Evolutionary conservation across 2,113 vertebrate genomes (phyloP), one percentile per base, ranked within the genome.

Genomic region (Lucifuga dentata): DNA sequence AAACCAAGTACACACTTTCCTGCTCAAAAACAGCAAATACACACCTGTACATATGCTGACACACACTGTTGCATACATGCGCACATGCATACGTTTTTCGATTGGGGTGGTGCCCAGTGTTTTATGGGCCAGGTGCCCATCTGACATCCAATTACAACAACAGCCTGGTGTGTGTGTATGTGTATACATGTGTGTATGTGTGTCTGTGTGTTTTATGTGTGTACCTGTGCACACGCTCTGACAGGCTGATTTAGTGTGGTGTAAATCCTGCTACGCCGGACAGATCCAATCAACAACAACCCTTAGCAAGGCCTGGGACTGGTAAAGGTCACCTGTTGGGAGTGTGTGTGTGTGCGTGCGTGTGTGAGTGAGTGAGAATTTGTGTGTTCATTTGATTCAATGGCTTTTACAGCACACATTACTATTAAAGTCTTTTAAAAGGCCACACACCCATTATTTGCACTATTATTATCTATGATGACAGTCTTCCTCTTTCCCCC

Each of bases 251-350:
- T 87, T 77, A 79, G 78, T 84, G 86, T 68, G 70, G 66, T 73
- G 89, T 93, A 93, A 92, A 93, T 93, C 86, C 73, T 64, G 53
- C 78, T 72, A 59, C 76, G 76, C 69, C 73, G 73, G 85, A 90
- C 90, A 91, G 91, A 92, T 91, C 90, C 88, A 92, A 92, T 92
- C 92, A 91, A 80, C 78, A 80, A 46, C 86, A 78, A 68, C 73
- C 76, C 81, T 83, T 82, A 78, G 68, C 73, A 45, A 76, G 74
- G 68, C 78, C 61, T 63, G 45, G 43, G 58, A 84, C 77, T 74
- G n/a, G 72, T 83, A 88, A 90, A 91, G 90, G 85, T 88, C 90
- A 87, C 85, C 69, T 80, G 80, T 78, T 75, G 76, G 77, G 73
- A 78, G 29, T 33, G 44, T 45, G 39, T 58, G 43, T 70, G n/a